Base-by-base conservation (phyloP, 1,140 invertebrate genomes). In the Drosophila novamexicana region DNA sequence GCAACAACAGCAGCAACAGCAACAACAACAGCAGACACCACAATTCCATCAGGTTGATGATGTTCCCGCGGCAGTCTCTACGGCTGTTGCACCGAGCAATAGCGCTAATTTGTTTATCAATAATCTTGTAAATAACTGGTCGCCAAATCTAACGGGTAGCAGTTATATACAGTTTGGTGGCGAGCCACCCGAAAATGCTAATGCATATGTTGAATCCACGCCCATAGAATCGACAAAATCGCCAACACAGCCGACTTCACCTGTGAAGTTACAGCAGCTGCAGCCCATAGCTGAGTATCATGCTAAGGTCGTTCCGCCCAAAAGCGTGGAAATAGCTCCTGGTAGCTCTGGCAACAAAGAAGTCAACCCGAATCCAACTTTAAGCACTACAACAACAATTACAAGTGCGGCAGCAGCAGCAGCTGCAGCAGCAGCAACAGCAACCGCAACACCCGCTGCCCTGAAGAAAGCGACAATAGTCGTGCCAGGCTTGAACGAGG, bases 81-180 rank as follows among this genome's bases (percentile, higher is more conserved):
- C 39, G 42, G 68, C 36, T 50, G 36, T 18, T 39, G 37, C 67
- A 3, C 44, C 56, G 1, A 80, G 73, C 57, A 70, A 58, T 56
- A 76, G 61, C 34, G 74, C 80, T 1, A 92, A 92, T 68, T 75
- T 90, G 65, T 80, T 94, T 49, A 95, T 97, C 54, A 96, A 97
- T 71, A 96, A 96, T 92, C 93, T 97, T 14, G 94, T 97, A 9
- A 95, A 95, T n/a, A 97, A 96, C 92, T 96, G 96, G 96, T 94
- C 95, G 7, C 96, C 96, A 9, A 96, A 96, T 91, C 94, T 95
- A n/a, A 95, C 94, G 47, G 96, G 96, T 56, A 96, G 96, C 2
- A 96, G 95, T n/a, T 97, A 97, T 84, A 95, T 95, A 65, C 96
- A 96, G 7, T 97, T 97, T 93, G 96, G 96, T 9, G 94, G 67